Conservation (phyloP, 37 sponge, comb jelly and placozoan genomes). For the Mnemiopsis leidyi region DNA sequence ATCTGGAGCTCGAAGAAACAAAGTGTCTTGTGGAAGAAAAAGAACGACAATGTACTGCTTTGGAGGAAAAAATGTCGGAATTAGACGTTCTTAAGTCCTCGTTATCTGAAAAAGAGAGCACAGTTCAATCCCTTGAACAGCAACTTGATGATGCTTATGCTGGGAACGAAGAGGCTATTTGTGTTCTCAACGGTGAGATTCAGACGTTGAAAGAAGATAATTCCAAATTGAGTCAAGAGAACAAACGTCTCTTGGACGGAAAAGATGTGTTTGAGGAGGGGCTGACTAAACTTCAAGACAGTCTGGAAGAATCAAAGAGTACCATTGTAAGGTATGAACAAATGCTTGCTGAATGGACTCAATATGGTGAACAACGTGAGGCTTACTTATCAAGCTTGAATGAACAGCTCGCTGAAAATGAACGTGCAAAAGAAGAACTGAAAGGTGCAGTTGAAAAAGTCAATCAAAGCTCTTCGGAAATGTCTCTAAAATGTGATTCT, state of each 20-base stretch:
- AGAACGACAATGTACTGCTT: not conserved
- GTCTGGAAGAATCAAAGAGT: not conserved
- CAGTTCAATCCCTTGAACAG: not conserved
- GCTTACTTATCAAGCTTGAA: not conserved
- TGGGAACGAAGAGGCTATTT: conserved; percentile 26
- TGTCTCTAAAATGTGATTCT: not conserved
- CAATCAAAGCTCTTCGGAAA: not conserved
- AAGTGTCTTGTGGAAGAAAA: not conserved
- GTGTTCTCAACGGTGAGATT: not conserved
- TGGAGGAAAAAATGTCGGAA: not conserved
- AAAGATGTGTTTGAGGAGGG: conserved; percentile 8
- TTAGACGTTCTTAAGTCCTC: not conserved
- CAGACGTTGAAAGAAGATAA: not conserved
- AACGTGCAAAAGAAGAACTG: not conserved
- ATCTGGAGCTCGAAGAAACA: not conserved
- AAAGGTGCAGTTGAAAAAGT: not conserved
- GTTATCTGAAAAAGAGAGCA: not conserved
- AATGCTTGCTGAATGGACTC: conserved; percentile 17
- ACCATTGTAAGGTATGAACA: not conserved
- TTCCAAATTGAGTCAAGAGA: not conserved
- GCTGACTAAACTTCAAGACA: conserved; percentile 32
- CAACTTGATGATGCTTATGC: conserved; percentile 39
- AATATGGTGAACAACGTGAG: conserved; percentile 27
- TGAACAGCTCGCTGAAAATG: not conserved
- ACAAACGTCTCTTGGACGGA: not conserved